Evolutionary conservation across 2,113 vertebrate species (phyloP).

Genomic region (Anoura caudifer): DNA sequence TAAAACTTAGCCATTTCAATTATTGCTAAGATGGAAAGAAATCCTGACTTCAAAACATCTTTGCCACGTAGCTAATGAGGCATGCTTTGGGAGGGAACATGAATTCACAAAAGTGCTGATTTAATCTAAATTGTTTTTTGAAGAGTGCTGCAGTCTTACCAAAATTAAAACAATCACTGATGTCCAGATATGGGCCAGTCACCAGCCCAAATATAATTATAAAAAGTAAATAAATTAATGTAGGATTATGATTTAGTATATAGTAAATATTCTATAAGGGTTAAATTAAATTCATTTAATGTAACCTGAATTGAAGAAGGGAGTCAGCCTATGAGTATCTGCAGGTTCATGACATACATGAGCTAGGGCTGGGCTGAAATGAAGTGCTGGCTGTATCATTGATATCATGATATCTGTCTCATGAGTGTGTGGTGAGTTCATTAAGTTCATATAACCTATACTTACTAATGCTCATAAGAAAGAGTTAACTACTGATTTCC

Average conservation of each 20-base stretch:
- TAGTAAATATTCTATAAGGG: not conserved
- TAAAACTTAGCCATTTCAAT: not conserved
- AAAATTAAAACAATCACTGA: not conserved
- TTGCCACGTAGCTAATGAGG: not conserved
- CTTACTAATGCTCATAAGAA: not conserved
- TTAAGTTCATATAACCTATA: not conserved
- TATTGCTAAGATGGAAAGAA: not conserved
- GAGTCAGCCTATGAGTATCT: not conserved
- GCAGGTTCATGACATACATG: not conserved
- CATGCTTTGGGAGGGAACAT: not conserved
- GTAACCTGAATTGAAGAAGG: not conserved
- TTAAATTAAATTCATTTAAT: not conserved
- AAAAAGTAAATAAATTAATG: not conserved
- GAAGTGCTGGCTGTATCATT: not conserved
- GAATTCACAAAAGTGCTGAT: not conserved
- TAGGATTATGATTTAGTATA: not conserved
- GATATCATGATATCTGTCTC: not conserved
- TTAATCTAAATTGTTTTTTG: not conserved
- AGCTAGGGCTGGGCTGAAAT: not conserved
- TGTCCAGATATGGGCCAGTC: not conserved
- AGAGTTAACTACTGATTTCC: not conserved
- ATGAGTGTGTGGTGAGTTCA: not conserved
- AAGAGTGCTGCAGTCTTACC: not conserved
- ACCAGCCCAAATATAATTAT: not conserved
- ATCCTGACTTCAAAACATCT: constrained; percentile 12